Percentiles rank a stretch among this genome's conserved stretches.
phyloP scores from a whole-genome alignment of 1,140 invertebrate species.

The Phortica variegata region DNA sequence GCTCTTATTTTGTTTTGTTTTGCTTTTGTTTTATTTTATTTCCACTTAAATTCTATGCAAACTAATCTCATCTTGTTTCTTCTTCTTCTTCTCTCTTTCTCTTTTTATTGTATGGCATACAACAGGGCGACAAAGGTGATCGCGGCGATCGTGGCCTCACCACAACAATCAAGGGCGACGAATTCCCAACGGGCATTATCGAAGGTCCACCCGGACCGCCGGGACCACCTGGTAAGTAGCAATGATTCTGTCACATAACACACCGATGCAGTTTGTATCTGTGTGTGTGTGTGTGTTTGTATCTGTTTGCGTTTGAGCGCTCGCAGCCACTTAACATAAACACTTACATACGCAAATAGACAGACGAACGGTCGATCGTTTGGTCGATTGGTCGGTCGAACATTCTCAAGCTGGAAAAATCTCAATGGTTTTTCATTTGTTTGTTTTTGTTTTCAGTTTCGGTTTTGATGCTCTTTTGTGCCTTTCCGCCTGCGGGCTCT shows the following conservation, averaged over 20 bases:
- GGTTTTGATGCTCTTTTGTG: conserved; percentile 5
- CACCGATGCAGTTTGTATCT: conserved; percentile 1
- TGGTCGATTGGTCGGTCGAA: conserved; percentile 4
- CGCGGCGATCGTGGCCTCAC: conserved; percentile 88
- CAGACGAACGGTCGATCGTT: not conserved
- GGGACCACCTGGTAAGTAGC: conserved; percentile 76
- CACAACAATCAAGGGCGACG: conserved; percentile 85
- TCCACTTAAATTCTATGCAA: conserved; percentile 41
- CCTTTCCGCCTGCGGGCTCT: conserved; percentile 43
- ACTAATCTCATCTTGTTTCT: conserved; percentile 10
- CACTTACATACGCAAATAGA: conserved; percentile 8
- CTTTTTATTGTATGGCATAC: too few species aligned
- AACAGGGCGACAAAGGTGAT: conserved; percentile 83
- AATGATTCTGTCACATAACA: not conserved
- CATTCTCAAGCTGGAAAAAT: not conserved
- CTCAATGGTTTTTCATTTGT: too few species aligned
- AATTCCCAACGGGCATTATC: conserved; percentile 87
- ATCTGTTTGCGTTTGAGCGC: conserved; percentile 13
- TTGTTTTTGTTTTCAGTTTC: too few species aligned
- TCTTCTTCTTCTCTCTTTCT: not conserved
- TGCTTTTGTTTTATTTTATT: conserved; percentile 8
- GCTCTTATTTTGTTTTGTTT: not conserved
- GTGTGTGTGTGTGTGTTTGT: not conserved
- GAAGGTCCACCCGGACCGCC: conserved; percentile 90
- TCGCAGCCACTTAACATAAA: conserved; percentile 35